These are phyloP conservation scores for Eupeodes luniger DNA, from an alignment of 2,888 invertebrate species.

Conservation along the genomic window DNA sequence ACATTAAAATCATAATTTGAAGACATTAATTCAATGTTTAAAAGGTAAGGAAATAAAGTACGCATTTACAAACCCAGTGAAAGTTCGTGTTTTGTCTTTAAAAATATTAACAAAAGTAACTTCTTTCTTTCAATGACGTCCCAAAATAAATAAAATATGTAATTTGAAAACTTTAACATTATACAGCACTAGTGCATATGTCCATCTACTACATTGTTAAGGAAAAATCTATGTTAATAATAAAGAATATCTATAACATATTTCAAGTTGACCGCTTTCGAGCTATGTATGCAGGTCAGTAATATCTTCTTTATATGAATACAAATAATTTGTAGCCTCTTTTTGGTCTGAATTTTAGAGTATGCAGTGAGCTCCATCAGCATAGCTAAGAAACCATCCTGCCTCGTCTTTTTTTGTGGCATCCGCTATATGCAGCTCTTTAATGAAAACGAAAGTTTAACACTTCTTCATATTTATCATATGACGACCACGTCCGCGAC, in stretches of 20 bases:
- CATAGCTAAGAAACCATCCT: neutral
- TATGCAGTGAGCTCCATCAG: constrained; percentile 4
- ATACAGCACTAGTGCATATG: too few relatives aligned
- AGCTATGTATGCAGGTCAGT: constrained; percentile 43
- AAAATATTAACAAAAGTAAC: too few relatives aligned
- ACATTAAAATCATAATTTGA: too few relatives aligned
- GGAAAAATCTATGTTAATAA: neutral
- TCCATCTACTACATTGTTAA: too few relatives aligned
- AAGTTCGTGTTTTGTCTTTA: too few relatives aligned
- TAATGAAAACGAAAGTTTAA: constrained; percentile 68
- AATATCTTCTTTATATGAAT: constrained; percentile 18
- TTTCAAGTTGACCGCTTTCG: neutral
- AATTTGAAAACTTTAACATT: too few relatives aligned
- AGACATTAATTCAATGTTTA: too few relatives aligned
- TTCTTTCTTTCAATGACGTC: too few relatives aligned
- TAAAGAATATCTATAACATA: neutral
- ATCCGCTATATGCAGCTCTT: constrained; percentile 16
- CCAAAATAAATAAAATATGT: too few relatives aligned
- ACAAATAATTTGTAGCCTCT: neutral
- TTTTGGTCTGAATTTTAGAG: constrained; percentile 29
- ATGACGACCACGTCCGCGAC: neutral
- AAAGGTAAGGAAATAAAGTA: too few relatives aligned
- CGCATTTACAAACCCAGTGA: too few relatives aligned
- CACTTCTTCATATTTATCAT: constrained; percentile 30
- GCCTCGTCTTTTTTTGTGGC: neutral